Evolutionary conservation across 2,888 invertebrate genomes (phyloP), one percentile per base, ranked within the genome.

Genomic region (Agelastica alni): DNA sequence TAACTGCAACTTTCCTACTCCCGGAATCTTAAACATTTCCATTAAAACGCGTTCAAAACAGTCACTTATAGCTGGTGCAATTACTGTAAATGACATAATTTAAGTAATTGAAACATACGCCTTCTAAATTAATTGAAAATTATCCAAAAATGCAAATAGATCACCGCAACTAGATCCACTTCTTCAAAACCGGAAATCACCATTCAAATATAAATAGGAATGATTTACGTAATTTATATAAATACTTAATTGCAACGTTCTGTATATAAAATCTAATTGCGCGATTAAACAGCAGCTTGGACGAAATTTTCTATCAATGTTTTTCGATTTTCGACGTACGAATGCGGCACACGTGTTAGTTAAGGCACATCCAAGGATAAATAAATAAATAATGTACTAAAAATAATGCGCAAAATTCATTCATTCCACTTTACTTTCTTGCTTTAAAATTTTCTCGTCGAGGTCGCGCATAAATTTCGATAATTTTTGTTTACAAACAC

Each of bases 331-430:
- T 45, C 14, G 13, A 13, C 20, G 34, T 14, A 20, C 18, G 2
- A 20, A 20, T 20, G n/a, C 10, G 30, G 14, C 9, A 45, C 45
- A 45, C 45, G 45, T 45, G 45, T 14, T 34, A n/a, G 9, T 45
- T 45, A 14, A n/a, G 32, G 13, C 20, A 12, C 17, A 45, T 20
- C 34, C 45, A 45, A 45, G 45, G 45, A 32, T 20, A 16, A 45
- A 45, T 45, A 45, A 20, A 45, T 34, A 34, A 34, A 45, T 34
- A n/a, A 20, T n/a, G 22, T 34, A 34, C 16, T 45, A 45, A 45
- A 45, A 45, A 45, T 45, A 45, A 45, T 39, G 20, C 37, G 37
- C 37, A 39, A 39, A 12, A 39, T 39, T 12, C n/a, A n/a, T 26
- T 26, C 26, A 7, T 26, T 6, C 26, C 9, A 26, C 26, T 26